Percentiles rank a stretch among this genome's conserved stretches.
Conservation (phyloP, 2,888 invertebrate species). For the Agrilus biguttatus region DNA sequence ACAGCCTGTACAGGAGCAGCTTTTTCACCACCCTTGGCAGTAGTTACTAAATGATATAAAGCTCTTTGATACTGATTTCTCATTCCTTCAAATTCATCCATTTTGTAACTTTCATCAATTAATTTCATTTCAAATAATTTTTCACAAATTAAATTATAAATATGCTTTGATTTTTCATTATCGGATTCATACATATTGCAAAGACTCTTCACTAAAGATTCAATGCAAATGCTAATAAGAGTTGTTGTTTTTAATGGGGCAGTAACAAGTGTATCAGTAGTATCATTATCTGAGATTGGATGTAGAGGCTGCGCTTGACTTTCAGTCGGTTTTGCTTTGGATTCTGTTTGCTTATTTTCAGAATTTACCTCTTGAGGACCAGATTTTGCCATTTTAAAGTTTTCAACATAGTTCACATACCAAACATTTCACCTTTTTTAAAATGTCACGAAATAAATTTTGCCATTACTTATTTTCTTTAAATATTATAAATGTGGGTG, state of each 20-base stretch:
- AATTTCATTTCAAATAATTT: constrained; percentile 52
- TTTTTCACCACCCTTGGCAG: constrained; percentile 41
- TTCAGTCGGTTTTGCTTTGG: constrained; percentile 1
- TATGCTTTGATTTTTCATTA: constrained; percentile 37
- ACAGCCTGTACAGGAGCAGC: constrained; percentile 34
- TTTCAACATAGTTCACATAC: not conserved
- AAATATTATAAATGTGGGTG: too few relatives aligned
- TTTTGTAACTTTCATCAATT: constrained; percentile 53
- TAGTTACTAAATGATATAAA: constrained; percentile 45
- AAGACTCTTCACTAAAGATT: constrained; percentile 53
- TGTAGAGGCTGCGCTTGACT: not conserved
- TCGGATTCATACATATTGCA: constrained; percentile 52
- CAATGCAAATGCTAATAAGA: constrained; percentile 52
- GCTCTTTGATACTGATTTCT: constrained; percentile 53
- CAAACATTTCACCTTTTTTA: too few relatives aligned
- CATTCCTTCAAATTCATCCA: constrained; percentile 56
- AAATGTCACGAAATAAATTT: too few relatives aligned
- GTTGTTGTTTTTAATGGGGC: constrained; percentile 30
- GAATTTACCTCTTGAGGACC: constrained; percentile 11
- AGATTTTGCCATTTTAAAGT: constrained; percentile 13
- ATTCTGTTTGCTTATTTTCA: constrained; percentile 6
- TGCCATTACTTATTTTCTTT: too few relatives aligned
- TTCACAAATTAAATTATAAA: constrained; percentile 53
- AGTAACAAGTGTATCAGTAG: constrained; percentile 3
- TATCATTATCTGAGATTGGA: not conserved